Evolutionary conservation across 2,113 vertebrate species (phyloP), one percentile per base, ranked within the genome.

Genomic region (Callionymus lyra): DNA sequence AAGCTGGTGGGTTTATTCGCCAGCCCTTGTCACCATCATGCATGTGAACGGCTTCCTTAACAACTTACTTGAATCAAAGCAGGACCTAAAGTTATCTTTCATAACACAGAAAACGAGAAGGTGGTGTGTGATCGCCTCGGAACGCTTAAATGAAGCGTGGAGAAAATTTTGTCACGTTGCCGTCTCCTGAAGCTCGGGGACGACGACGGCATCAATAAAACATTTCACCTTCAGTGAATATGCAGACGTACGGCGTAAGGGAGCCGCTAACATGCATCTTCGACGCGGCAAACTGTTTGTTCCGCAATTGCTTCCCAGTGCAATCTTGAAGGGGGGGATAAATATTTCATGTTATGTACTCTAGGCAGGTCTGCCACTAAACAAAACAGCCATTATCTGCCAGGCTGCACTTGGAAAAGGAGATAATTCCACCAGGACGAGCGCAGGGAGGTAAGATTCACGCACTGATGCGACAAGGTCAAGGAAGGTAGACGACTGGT

Each of bases 281-380:
- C 45, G 44, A 66, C 62, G 65, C 54, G 38, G 53, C 37, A 56
- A 73, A 81, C 51, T 47, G 67, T 70, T 66, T 65, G 70, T 68
- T 59, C 68, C 14, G 47, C 53, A 56, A 68, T 58, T 55, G 67
- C 61, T 74, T 69, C 64, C 34, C 71, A 63, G 61, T 47, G 59
- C 61, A 60, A 54, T 70, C 54, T 44, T 54, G 53, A 57, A 68
- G 34, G 2, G 32, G n/a, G 11, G 53, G 16, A 60, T 82, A 38
- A 76, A 85, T 84, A 63, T 81, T 81, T 81, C 54, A 84, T 52
- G 41, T 47, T 51, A 68, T 74, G 63, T 70, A 69, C 71, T 74
- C 69, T 43, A 66, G 51, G 59, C 42, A 68, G 51, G 70, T 62
- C 70, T 59, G 38, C 58, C 47, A 49, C 70, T 46, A 74, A 79